phyloP scores from a whole-genome alignment of 1,140 invertebrate species.

The Branchinecta lynchi region DNA sequence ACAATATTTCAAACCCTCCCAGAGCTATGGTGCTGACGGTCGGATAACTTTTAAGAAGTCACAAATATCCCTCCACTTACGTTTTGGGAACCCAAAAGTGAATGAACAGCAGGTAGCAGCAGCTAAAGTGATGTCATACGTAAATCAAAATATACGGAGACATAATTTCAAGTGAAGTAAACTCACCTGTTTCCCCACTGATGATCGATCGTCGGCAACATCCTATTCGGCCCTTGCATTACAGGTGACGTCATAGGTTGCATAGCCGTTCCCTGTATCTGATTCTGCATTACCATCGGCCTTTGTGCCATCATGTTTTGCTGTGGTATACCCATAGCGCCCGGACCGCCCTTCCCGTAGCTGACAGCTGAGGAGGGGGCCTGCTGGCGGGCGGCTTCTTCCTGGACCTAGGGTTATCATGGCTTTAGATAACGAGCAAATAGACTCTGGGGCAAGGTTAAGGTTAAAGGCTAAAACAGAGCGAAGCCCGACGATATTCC shows the following conservation, averaged over 20 bases:
- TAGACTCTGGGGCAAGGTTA: background rate
- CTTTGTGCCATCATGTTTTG: slow-evolving; percentile 43
- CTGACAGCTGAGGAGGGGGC: slow-evolving; percentile 43
- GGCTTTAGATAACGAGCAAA: slow-evolving; percentile 10
- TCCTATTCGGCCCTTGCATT: slow-evolving; percentile 17
- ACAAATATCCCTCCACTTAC: too few species aligned
- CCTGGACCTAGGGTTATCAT: slow-evolving; percentile 46
- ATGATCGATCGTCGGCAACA: slow-evolving; percentile 20
- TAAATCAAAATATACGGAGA: too few species aligned
- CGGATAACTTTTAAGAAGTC: too few species aligned
- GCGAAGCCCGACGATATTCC: slow-evolving; percentile 8
- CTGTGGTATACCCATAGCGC: slow-evolving; percentile 30
- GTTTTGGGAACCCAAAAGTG: too few species aligned
- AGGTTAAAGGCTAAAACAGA: background rate
- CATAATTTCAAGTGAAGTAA: too few species aligned
- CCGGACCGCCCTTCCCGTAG: slow-evolving; percentile 53
- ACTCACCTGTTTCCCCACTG: slow-evolving; percentile 19
- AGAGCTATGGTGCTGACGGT: too few species aligned
- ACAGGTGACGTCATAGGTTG: background rate
- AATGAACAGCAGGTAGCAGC: too few species aligned
- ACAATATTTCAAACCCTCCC: too few species aligned
- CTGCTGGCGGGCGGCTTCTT: slow-evolving; percentile 70
- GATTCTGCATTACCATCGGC: slow-evolving; percentile 30
- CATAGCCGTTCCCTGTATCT: slow-evolving; percentile 33
- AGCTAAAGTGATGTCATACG: too few species aligned